These are phyloP conservation scores for Ooceraea biroi DNA, from an alignment of 1,140 invertebrate species.

Conservation along the genomic window DNA sequence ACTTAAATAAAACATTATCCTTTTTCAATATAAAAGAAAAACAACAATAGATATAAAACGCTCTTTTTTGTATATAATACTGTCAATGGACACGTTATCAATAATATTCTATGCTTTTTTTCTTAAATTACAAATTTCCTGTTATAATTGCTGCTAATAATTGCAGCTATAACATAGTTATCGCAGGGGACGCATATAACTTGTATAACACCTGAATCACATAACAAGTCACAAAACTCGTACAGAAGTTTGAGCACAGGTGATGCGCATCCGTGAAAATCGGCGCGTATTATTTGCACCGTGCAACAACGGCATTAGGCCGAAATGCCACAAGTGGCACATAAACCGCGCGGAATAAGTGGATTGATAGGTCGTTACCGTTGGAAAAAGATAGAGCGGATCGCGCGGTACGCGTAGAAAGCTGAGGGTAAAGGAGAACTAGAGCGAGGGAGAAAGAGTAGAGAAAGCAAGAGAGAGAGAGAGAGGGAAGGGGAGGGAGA, in stretches of 20 bases:
- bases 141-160: no score
- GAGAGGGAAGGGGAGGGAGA: slow-evolving; percentile 64
- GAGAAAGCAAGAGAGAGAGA: slow-evolving; percentile 52
- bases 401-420: slow-evolving; percentile 51
- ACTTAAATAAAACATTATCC: no score
- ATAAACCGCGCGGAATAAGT: slow-evolving; percentile 81
- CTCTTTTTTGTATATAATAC: no score
- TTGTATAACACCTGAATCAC: neutral
- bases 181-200: no score
- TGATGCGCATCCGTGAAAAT: slow-evolving; percentile 4
- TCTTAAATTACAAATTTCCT: no score
- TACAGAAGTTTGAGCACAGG: neutral
- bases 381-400: slow-evolving; percentile 53
- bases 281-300: slow-evolving; percentile 6
- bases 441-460: slow-evolving; percentile 57
- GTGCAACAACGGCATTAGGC: slow-evolving; percentile 51
- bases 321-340: slow-evolving; percentile 81
- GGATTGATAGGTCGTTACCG: slow-evolving; percentile 81
- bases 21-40: no score
- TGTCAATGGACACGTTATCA: no score
- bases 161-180: no score
- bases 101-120: no score
- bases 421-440: slow-evolving; percentile 67
- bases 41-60: no score
- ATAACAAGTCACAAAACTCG: neutral